Conservation (phyloP, 2,113 vertebrate genomes). For the Corythornis madagascariensis region DNA sequence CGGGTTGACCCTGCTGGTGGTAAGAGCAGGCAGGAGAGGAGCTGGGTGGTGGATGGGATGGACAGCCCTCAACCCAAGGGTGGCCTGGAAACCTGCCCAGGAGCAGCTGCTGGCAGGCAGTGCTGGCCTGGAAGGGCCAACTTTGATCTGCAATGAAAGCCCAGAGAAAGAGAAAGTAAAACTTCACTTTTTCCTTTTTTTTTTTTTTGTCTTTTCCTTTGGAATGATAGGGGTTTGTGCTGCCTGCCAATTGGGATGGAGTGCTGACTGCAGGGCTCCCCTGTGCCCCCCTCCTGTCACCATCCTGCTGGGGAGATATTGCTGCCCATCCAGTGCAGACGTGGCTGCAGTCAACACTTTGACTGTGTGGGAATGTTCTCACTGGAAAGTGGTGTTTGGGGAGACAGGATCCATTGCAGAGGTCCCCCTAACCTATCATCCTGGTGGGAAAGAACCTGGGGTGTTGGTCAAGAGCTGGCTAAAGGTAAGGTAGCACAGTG, state of each 20-base stretch:
- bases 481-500: not conserved
- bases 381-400: not conserved
- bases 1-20: not conserved
- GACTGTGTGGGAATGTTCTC: not conserved
- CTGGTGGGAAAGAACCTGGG: not conserved
- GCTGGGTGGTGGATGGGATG: accelerated
- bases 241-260: not conserved
- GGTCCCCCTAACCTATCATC: not conserved
- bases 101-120: constrained; percentile 33
- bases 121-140: not conserved
- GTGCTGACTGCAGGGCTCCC: accelerated
- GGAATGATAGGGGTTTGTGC: not conserved
- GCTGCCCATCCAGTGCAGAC: not conserved
- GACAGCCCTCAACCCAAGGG: not conserved
- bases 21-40: not conserved
- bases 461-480: not conserved
- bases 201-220: too few relatives aligned
- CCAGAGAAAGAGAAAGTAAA: constrained; percentile 59
- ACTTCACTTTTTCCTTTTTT: not conserved
- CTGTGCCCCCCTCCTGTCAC: accelerated
- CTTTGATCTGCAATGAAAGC: constrained; percentile 41
- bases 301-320: not conserved
- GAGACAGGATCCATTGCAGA: not conserved
- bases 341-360: not conserved
- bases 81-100: constrained; percentile 4